phyloP scores from a whole-genome alignment of 2,888 invertebrate genomes.

The Deilephila porcellus region DNA sequence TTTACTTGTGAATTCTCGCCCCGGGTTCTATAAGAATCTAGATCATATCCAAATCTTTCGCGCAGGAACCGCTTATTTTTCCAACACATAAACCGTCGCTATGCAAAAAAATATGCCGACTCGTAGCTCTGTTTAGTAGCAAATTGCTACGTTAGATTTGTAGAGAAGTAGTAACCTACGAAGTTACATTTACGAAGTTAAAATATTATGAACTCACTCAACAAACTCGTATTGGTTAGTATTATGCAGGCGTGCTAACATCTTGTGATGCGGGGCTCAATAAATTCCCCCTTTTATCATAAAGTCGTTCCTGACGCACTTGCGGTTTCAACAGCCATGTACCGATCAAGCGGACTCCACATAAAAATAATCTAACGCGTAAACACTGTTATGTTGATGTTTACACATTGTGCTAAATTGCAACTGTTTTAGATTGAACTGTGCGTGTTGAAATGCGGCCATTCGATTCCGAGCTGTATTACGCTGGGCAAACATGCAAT shows the following conservation, averaged over 20 bases:
- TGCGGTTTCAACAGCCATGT: slow-evolving; percentile 52
- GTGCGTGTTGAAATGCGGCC: slow-evolving; percentile 80
- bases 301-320: slow-evolving; percentile 41
- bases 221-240: background rate
- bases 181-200: no score
- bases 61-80: no score
- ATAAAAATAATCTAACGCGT: slow-evolving; percentile 50
- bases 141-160: no score
- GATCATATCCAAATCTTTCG: no score
- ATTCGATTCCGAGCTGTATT: slow-evolving; percentile 73
- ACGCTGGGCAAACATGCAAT: slow-evolving; percentile 61
- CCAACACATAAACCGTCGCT: no score
- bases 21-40: no score
- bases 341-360: slow-evolving; percentile 51
- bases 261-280: slow-evolving; percentile 34
- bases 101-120: no score
- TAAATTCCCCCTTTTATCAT: slow-evolving; percentile 52
- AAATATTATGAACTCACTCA: no score
- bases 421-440: slow-evolving; percentile 66
- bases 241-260: background rate
- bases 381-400: slow-evolving; percentile 61
- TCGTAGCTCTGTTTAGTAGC: no score
- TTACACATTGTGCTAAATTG: slow-evolving; percentile 69
- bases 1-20: no score
- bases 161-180: no score